phyloP scores from a whole-genome alignment of 1,140 invertebrate genomes.

The Marisa cornuarietis region DNA sequence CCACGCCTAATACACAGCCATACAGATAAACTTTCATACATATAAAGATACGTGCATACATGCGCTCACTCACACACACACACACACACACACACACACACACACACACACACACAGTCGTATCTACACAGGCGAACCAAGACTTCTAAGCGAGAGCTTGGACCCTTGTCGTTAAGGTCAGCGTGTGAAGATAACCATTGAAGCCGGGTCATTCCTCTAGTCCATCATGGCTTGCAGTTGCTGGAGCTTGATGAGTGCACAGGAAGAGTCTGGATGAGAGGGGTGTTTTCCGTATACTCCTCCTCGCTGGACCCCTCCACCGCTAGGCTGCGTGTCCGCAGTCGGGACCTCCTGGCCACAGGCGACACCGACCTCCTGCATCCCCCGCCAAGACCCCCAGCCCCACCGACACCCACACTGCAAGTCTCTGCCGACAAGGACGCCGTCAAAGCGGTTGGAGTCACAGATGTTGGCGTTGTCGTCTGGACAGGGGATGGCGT shows the following conservation, averaged over 20 bases:
- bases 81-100: neutral
- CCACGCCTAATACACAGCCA: too few species aligned
- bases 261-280: slow-evolving; percentile 7
- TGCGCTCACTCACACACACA: neutral
- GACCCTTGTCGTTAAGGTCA: neutral
- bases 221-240: too few species aligned
- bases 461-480: too few species aligned
- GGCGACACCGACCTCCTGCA: neutral
- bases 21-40: neutral
- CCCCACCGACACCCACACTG: neutral
- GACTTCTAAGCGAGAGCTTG: too few species aligned
- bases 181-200: too few species aligned
- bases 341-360: slow-evolving; percentile 4
- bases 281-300: slow-evolving; percentile 17
- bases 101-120: neutral
- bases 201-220: too few species aligned
- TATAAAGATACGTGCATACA: neutral
- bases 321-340: slow-evolving; percentile 11
- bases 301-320: slow-evolving; percentile 19
- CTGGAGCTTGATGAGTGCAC: too few species aligned
- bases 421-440: neutral
- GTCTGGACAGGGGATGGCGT: too few species aligned
- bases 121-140: too few species aligned
- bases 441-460: too few species aligned
- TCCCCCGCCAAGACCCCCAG: neutral